Conservation (phyloP, 2,113 vertebrate species). For the Alces alces region DNA sequence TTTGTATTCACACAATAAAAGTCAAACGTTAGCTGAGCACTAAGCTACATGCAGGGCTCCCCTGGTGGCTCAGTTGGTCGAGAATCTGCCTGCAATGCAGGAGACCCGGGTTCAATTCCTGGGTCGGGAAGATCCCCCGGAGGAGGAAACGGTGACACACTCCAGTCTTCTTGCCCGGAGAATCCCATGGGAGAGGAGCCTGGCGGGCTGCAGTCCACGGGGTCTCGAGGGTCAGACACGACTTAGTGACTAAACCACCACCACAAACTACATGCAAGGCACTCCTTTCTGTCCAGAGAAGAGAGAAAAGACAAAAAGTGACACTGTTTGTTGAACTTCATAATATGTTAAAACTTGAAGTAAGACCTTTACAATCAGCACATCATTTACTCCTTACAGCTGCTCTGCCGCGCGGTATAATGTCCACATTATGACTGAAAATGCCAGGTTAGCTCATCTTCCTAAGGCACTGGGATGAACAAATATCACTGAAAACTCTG, state of each 20-base stretch:
- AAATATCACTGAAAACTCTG: background rate
- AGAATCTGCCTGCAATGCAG: background rate
- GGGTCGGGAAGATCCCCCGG: accelerated
- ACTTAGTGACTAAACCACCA: background rate
- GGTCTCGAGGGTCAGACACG: accelerated
- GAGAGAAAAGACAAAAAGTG: background rate
- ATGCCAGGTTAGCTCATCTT: background rate
- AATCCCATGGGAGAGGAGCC: background rate
- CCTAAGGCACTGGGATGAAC: background rate
- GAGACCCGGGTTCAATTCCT: accelerated
- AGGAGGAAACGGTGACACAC: background rate
- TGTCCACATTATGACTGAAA: background rate
- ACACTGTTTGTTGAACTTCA: background rate
- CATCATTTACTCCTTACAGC: background rate
- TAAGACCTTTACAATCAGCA: background rate
- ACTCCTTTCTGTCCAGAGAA: background rate
- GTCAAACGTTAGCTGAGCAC: background rate
- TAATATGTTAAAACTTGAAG: background rate
- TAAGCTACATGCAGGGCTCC: background rate
- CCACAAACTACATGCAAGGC: background rate
- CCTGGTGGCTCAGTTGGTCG: background rate
- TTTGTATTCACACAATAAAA: background rate
- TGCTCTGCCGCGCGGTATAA: background rate
- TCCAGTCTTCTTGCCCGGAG: background rate
- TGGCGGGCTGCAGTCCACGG: accelerated